Evolutionary conservation across 1,140 invertebrate species (phyloP).

Genomic region (Plutomurus gul): DNA sequence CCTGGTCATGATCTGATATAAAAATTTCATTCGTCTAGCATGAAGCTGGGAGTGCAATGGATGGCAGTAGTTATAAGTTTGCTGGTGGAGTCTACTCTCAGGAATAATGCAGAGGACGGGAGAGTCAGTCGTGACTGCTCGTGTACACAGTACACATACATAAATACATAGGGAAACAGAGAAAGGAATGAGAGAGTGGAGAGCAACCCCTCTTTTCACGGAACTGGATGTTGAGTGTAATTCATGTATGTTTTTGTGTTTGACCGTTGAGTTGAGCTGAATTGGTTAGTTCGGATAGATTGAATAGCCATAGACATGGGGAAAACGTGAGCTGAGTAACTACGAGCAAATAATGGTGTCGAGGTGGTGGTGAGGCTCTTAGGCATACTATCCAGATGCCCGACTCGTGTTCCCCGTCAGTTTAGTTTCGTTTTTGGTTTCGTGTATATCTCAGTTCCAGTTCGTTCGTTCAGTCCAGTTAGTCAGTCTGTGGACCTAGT

Average conservation of each 20-base stretch:
- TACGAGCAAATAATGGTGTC: not conserved
- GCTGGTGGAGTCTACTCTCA: too few species aligned
- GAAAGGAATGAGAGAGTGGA: not conserved
- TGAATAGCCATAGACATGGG: not conserved
- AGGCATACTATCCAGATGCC: slow-evolving; percentile 18
- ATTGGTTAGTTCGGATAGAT: not conserved
- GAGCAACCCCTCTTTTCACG: not conserved
- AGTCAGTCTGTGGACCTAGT: not conserved
- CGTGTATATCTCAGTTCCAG: slow-evolving; percentile 14
- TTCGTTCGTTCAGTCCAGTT: slow-evolving; percentile 9
- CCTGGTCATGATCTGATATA: not conserved
- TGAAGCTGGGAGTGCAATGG: not conserved
- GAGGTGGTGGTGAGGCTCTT: not conserved
- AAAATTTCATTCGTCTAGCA: not conserved
- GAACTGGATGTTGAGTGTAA: not conserved
- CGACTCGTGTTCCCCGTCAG: slow-evolving; percentile 16
- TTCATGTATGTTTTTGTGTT: not conserved
- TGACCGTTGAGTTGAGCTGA: slow-evolving; percentile 22
- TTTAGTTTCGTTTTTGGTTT: slow-evolving; percentile 30
- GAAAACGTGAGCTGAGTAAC: not conserved
- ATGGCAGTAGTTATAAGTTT: too few species aligned
- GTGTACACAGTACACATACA: too few species aligned
- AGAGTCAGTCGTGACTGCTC: too few species aligned
- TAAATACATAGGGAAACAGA: not conserved
- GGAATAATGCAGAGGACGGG: too few species aligned